Evolutionary conservation across 2,797 vertebrate species (phyloP).

Genomic region (Xenentodon cancila): DNA sequence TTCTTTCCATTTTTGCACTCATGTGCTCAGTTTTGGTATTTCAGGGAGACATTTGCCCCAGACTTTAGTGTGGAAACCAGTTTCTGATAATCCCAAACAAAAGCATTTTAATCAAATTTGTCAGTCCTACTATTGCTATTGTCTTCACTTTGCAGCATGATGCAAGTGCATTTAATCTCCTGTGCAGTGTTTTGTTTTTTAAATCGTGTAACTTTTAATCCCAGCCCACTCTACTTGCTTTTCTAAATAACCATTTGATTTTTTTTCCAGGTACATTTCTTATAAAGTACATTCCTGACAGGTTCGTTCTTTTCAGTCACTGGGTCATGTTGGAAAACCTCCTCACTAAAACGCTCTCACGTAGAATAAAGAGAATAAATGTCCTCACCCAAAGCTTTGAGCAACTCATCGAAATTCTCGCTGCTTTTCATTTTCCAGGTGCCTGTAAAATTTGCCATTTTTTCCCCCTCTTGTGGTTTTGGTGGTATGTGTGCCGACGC

Average conservation of each 20-base stretch:
- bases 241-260: too few species aligned
- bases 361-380: conserved; percentile 4
- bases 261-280: too few species aligned
- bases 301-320: background rate
- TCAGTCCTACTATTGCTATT: too few species aligned
- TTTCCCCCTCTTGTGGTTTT: conserved; percentile 7
- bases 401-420: conserved; percentile 95
- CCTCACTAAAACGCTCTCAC: background rate
- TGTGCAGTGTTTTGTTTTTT: too few species aligned
- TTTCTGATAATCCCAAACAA: too few species aligned
- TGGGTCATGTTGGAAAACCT: background rate
- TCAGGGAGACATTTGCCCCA: background rate
- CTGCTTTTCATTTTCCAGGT: conserved; percentile 98
- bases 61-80: background rate
- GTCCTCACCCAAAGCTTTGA: conserved; percentile 92
- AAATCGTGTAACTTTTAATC: too few species aligned
- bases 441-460: conserved; percentile 93
- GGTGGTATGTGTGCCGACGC: conserved; percentile 23
- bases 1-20: conserved; percentile 15
- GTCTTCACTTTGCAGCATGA: too few species aligned
- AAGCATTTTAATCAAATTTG: too few species aligned
- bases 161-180: too few species aligned
- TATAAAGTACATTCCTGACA: too few species aligned
- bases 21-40: conserved; percentile 13
- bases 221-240: too few species aligned